These are phyloP conservation scores for Papilio polytes DNA, from an alignment of 1,140 invertebrate species.

Conservation along the genomic window DNA sequence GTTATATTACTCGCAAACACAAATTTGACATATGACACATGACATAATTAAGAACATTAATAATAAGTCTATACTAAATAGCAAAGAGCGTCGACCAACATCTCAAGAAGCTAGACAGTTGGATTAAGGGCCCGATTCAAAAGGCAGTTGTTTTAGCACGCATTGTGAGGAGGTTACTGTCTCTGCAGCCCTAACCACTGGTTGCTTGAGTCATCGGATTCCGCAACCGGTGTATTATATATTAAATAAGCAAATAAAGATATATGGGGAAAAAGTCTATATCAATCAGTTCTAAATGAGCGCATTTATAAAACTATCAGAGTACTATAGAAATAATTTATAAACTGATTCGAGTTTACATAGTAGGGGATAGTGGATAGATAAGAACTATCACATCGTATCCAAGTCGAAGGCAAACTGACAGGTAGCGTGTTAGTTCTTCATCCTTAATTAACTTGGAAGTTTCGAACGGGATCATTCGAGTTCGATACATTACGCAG, in stretches of 20 bases:
- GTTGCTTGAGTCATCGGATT: too few species aligned
- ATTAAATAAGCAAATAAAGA: too few species aligned
- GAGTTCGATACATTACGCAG: conserved; percentile 32
- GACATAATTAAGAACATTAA: background rate
- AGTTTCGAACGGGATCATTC: conserved; percentile 32
- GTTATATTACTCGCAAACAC: background rate
- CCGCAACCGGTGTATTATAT: too few species aligned
- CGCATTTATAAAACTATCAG: background rate
- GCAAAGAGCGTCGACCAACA: too few species aligned
- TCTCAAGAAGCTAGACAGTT: too few species aligned
- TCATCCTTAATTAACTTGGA: conserved; percentile 39
- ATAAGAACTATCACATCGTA: conserved; percentile 27
- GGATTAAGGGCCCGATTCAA: too few species aligned
- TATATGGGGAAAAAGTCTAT: too few species aligned
- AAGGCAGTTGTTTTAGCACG: too few species aligned
- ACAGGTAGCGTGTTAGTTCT: conserved; percentile 37
- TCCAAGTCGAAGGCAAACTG: conserved; percentile 29
- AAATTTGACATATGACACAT: too few species aligned
- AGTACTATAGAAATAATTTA: background rate
- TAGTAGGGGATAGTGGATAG: conserved; percentile 21
- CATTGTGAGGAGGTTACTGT: too few species aligned
- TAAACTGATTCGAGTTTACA: conserved; percentile 7
- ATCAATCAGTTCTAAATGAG: background rate
- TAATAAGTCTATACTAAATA: background rate
- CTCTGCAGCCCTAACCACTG: too few species aligned